Evolutionary conservation across 2,888 invertebrate genomes (phyloP).

Genomic region (Stramonita haemastoma): DNA sequence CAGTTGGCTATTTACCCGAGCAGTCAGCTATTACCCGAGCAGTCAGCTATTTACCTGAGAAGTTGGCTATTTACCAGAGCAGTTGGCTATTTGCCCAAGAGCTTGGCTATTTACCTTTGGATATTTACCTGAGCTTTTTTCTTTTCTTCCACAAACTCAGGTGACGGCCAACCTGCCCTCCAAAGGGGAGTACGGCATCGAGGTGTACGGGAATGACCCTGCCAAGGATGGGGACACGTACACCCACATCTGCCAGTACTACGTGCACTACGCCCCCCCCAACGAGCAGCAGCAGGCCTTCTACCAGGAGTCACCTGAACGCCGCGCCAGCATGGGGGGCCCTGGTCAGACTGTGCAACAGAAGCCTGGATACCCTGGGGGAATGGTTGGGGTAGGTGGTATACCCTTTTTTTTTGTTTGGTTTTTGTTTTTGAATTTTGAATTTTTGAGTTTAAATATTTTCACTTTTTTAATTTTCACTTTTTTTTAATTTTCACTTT

Average conservation of each 20-base stretch:
- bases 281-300: slow-evolving; percentile 67
- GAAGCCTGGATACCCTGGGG: slow-evolving; percentile 56
- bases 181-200: slow-evolving; percentile 76
- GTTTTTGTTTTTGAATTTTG: neutral
- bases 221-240: slow-evolving; percentile 75
- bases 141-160: slow-evolving; percentile 7
- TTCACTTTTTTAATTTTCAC: neutral
- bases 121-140: no score
- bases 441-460: neutral
- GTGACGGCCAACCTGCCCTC: slow-evolving; percentile 71
- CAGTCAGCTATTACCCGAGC: no score
- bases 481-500: neutral
- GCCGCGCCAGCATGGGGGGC: slow-evolving; percentile 46
- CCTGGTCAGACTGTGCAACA: slow-evolving; percentile 8
- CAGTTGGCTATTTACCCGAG: no score
- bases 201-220: slow-evolving; percentile 77
- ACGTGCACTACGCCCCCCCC: slow-evolving; percentile 69
- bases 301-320: slow-evolving; percentile 68
- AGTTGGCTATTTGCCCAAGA: no score
- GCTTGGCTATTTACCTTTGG: no score
- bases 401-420: neutral
- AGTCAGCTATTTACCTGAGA: no score
- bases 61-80: no score
- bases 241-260: slow-evolving; percentile 75
- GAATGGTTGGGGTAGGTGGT: slow-evolving; percentile 50